phyloP scores from a whole-genome alignment of 2,797 vertebrate species.

The Eulemur mongoz region DNA sequence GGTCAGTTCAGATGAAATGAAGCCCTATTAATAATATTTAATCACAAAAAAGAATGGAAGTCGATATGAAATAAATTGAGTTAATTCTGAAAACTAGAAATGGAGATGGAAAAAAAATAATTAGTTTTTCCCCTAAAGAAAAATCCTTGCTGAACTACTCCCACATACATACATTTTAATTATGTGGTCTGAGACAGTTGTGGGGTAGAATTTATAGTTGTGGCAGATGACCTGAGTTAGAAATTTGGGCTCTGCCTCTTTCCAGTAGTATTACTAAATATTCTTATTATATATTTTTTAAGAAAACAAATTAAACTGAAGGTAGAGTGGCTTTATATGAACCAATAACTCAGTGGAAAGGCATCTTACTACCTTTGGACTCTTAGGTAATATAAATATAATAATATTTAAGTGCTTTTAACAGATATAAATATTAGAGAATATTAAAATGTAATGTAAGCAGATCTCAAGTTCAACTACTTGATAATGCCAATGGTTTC shows the following conservation, averaged over 20 bases:
- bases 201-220: not conserved
- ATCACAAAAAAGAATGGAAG: conserved; percentile 50
- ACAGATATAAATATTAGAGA: conserved; percentile 35
- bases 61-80: conserved; percentile 49
- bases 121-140: not conserved
- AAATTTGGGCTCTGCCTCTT: not conserved
- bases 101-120: conserved; percentile 46
- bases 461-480: conserved; percentile 28
- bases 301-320: conserved; percentile 20
- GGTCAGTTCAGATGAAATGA: not conserved
- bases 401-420: not conserved
- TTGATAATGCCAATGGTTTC: not conserved
- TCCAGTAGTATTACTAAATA: not conserved
- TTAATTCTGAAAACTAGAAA: conserved; percentile 55
- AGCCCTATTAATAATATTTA: not conserved
- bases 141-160: not conserved
- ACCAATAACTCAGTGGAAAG: conserved; percentile 1
- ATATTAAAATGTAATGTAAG: conserved; percentile 16
- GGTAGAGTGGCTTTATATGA: not conserved
- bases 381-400: not conserved
- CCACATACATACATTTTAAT: not conserved
- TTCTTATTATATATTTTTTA: not conserved
- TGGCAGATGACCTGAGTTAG: not conserved
- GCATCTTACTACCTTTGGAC: not conserved
- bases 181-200: not conserved